Conservation (phyloP, 1,140 invertebrate species). For the Bactericera cockerelli region DNA sequence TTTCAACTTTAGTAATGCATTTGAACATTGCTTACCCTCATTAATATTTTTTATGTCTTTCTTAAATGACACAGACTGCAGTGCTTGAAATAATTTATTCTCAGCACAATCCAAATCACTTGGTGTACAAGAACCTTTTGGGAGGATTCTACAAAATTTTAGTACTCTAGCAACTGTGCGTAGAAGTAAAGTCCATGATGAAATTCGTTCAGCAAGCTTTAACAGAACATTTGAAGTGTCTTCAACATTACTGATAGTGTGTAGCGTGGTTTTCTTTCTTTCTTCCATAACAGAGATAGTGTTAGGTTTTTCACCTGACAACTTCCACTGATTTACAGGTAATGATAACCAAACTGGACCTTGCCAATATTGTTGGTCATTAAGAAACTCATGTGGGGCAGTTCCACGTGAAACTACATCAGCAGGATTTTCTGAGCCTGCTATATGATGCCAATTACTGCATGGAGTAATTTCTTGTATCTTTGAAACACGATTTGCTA, state of each 20-base stretch:
- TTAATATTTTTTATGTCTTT: conserved; percentile 5
- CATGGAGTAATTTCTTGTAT: neutral
- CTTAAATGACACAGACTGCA: conserved; percentile 1
- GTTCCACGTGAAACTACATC: conserved; percentile 18
- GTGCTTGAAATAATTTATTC: neutral
- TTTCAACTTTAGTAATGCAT: conserved; percentile 10
- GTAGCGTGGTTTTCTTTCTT: neutral
- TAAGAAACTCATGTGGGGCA: conserved; percentile 6
- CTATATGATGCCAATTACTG: conserved; percentile 14
- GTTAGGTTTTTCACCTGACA: neutral
- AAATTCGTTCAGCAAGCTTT: neutral
- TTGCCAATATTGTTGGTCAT: conserved; percentile 16
- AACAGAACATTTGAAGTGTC: neutral
- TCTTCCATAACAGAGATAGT: neutral
- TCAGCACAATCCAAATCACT: conserved; percentile 1
- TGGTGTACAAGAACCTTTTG: neutral
- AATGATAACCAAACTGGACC: conserved; percentile 16
- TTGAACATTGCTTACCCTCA: neutral
- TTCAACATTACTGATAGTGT: neutral
- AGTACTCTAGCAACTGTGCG: neutral
- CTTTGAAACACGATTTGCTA: conserved; percentile 17
- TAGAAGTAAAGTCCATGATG: neutral
- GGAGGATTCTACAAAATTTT: neutral
- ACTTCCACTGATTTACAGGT: neutral
- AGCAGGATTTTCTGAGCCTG: conserved; percentile 16